Conservation (phyloP, 2,797 vertebrate genomes). For the Distichodus sexfasciatus region DNA sequence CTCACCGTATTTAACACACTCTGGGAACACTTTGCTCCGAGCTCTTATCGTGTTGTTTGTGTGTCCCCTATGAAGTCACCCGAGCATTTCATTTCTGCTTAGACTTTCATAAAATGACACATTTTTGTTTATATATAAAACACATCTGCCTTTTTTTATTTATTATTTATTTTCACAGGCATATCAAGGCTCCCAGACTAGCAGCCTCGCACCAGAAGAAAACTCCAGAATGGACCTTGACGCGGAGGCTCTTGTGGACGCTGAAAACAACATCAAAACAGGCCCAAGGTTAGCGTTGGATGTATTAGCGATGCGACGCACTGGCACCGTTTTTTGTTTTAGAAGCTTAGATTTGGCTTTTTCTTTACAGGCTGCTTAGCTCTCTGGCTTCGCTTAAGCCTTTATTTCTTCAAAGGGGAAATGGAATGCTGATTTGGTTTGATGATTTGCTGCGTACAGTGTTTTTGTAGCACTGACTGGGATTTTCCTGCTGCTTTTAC, state of each 20-base stretch:
- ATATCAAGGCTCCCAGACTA: constrained; percentile 48
- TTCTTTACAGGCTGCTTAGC: neutral
- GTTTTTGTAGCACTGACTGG: neutral
- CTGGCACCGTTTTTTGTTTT: neutral
- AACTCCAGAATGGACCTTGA: constrained; percentile 80
- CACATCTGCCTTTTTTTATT: neutral
- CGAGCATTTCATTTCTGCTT: neutral
- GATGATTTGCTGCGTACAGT: neutral
- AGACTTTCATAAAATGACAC: neutral
- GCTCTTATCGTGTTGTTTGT: neutral
- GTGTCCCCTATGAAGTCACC: neutral
- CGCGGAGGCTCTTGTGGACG: constrained; percentile 63
- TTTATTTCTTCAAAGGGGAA: neutral
- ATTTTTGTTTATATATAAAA: constrained; percentile 1
- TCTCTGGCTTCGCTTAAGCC: neutral
- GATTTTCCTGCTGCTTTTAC: constrained; percentile 13
- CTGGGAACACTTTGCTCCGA: neutral
- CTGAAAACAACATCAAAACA: constrained; percentile 78
- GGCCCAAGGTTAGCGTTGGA: constrained; percentile 72
- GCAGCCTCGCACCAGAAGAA: constrained; percentile 66
- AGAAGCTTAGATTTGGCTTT: neutral
- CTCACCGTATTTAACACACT: neutral
- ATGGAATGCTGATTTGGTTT: neutral
- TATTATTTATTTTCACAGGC: constrained; percentile 57
- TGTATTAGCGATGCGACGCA: neutral